phyloP scores from a whole-genome alignment of 2,113 vertebrate species.

The Mormyrus lacerda region DNA sequence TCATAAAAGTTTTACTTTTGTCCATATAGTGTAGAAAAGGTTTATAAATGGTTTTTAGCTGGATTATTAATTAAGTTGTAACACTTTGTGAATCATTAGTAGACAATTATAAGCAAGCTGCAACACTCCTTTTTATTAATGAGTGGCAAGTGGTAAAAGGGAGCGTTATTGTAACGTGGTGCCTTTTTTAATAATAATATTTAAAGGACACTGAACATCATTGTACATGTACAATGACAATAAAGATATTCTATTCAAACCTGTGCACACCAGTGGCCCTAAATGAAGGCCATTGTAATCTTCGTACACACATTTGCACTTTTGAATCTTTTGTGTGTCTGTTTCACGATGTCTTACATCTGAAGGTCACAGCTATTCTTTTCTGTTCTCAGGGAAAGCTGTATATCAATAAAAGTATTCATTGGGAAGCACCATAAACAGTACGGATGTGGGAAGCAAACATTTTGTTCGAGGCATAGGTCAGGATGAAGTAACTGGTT shows the following conservation, averaged over 20 bases:
- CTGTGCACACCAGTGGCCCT: not conserved
- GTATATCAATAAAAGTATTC: not conserved
- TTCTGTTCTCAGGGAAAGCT: not conserved
- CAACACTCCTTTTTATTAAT: not conserved
- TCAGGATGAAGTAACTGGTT: not conserved
- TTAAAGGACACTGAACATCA: not conserved
- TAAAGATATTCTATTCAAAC: not conserved
- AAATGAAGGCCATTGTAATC: not conserved
- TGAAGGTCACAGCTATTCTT: not conserved
- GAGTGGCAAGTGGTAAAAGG: not conserved
- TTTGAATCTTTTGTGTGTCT: not conserved
- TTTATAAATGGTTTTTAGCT: not conserved
- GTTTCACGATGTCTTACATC: not conserved
- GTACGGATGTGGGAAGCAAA: not conserved
- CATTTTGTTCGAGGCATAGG: not conserved
- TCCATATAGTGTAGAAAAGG: not conserved
- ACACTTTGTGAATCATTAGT: not conserved
- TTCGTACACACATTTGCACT: not conserved
- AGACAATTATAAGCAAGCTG: not conserved
- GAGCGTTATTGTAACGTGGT: not conserved
- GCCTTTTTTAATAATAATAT: not conserved
- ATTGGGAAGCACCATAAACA: not conserved
- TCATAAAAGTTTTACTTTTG: not conserved
- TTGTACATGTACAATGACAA: not conserved
- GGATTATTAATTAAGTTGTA: not conserved